Percentiles rank a stretch among this genome's conserved stretches.
Evolutionary conservation across 2,888 invertebrate species (phyloP).

Genomic region (Biston stratarius): DNA sequence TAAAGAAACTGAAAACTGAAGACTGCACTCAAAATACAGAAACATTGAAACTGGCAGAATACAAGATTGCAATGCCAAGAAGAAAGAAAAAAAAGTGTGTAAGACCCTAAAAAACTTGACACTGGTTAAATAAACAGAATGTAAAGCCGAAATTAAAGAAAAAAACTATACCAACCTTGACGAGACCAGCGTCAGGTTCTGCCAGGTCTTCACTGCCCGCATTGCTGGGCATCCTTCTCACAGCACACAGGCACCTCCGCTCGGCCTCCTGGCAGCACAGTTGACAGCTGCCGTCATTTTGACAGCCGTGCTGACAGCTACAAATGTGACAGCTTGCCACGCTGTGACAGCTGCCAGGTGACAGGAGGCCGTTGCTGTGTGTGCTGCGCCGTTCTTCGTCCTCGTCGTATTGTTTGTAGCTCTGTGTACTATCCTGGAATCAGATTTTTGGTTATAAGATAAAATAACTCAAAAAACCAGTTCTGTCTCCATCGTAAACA

Average conservation of each 20-base stretch:
- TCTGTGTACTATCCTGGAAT: constrained; percentile 25
- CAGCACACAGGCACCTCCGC: constrained; percentile 24
- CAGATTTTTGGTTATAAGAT: not conserved
- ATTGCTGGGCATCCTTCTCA: constrained; percentile 52
- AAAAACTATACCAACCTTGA: constrained; percentile 50
- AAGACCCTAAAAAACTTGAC: too few species aligned
- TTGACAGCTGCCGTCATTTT: constrained; percentile 6
- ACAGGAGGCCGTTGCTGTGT: not conserved
- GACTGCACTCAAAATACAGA: too few species aligned
- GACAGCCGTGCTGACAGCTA: constrained; percentile 6
- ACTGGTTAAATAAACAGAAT: too few species aligned
- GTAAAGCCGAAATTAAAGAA: too few species aligned
- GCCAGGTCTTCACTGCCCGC: constrained; percentile 50
- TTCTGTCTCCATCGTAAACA: too few species aligned
- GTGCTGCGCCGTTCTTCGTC: not conserved
- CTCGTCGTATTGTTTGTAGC: constrained; percentile 4
- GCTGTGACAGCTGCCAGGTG: constrained; percentile 5
- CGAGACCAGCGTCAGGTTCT: constrained; percentile 49
- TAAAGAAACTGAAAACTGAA: too few species aligned
- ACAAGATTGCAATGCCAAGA: too few species aligned
- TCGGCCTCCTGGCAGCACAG: constrained; percentile 15
- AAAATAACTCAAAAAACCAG: too few species aligned
- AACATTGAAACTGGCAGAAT: too few species aligned
- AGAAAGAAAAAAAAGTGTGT: too few species aligned
- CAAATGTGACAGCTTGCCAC: not conserved